phyloP scores from a whole-genome alignment of 2,113 vertebrate species.

The Cynocephalus volans region DNA sequence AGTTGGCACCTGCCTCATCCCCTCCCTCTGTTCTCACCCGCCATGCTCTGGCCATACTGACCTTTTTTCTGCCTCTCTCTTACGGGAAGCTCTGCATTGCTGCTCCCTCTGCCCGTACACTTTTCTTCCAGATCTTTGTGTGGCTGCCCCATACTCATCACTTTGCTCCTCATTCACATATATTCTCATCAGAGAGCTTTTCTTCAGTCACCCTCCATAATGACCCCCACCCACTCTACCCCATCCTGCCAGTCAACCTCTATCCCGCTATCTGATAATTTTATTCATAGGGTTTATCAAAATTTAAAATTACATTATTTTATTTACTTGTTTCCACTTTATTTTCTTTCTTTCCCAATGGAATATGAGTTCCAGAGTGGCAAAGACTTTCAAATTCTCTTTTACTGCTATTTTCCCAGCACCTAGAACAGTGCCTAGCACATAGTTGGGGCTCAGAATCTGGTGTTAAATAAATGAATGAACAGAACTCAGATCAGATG shows the following conservation, averaged over 20 bases:
- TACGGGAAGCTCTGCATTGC: neutral
- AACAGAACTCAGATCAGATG: neutral
- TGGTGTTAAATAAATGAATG: neutral
- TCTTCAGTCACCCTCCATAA: neutral
- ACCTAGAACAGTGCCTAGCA: neutral
- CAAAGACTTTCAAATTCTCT: neutral
- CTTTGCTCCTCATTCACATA: neutral
- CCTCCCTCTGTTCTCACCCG: accelerated
- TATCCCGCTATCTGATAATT: neutral
- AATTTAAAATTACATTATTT: neutral
- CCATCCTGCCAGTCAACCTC: neutral
- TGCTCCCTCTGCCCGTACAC: neutral
- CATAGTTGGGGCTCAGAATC: neutral
- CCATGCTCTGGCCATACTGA: no score
- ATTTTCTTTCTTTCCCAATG: neutral
- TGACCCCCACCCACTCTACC: neutral
- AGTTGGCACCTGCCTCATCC: no score
- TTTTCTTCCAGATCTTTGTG: neutral
- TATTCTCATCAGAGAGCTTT: neutral
- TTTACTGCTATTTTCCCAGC: neutral
- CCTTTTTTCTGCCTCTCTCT: neutral
- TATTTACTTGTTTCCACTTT: neutral
- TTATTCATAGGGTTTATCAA: neutral
- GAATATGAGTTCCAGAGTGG: neutral
- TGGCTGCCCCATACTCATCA: neutral